phyloP scores from a whole-genome alignment of 2,113 vertebrate genomes.

The Dendropsophus ebraccatus region DNA sequence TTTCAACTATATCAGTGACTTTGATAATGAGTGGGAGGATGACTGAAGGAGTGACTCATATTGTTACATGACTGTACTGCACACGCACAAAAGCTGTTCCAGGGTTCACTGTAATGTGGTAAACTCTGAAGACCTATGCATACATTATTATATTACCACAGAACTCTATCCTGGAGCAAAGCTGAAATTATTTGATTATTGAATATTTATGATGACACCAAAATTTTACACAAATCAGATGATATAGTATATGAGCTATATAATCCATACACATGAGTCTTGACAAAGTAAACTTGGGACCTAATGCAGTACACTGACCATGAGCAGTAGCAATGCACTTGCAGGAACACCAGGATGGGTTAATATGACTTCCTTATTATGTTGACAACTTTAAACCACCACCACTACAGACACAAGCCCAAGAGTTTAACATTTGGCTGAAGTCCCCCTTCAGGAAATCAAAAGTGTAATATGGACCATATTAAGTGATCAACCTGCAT shows the following conservation, averaged over 20 bases:
- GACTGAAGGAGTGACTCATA: constrained; percentile 25
- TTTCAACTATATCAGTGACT: constrained; percentile 10
- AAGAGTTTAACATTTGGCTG: too few relatives aligned
- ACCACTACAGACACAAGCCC: too few relatives aligned
- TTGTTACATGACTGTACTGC: constrained; percentile 5
- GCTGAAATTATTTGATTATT: neutral
- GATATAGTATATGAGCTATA: neutral
- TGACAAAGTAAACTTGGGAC: too few relatives aligned
- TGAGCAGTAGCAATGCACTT: too few relatives aligned
- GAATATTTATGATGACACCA: neutral
- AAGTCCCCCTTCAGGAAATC: too few relatives aligned
- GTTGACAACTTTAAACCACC: too few relatives aligned
- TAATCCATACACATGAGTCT: neutral
- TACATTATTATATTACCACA: neutral
- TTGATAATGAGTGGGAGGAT: constrained; percentile 7
- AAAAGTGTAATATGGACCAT: too few relatives aligned
- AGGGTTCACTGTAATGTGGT: neutral
- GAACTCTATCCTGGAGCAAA: neutral
- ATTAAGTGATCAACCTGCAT: too few relatives aligned
- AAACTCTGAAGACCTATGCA: neutral
- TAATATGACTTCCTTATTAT: too few relatives aligned
- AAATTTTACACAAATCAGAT: neutral
- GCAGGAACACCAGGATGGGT: too few relatives aligned
- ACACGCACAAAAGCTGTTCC: neutral
- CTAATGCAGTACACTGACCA: too few relatives aligned